Conservation (phyloP, 2,888 invertebrate genomes). For the Sialis fuliginosa region DNA sequence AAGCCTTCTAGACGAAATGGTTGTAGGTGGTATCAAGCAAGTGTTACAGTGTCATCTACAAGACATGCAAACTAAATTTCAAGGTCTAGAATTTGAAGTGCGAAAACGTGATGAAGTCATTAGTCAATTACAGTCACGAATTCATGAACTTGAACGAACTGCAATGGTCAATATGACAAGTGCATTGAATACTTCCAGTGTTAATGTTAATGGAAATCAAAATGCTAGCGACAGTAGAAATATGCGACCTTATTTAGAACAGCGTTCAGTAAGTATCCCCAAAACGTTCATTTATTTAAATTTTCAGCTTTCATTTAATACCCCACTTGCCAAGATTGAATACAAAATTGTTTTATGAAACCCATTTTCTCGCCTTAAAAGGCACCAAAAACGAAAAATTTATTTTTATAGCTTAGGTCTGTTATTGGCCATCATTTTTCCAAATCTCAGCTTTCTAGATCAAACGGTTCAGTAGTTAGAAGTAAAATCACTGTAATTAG, state of each 20-base stretch:
- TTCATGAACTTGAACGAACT: slow-evolving; percentile 40
- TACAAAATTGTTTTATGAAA: too few species aligned
- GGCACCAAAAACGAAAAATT: too few species aligned
- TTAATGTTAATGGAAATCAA: background rate
- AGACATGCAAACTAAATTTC: slow-evolving; percentile 53
- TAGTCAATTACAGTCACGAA: slow-evolving; percentile 52
- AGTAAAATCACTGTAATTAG: too few species aligned
- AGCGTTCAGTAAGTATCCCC: slow-evolving; percentile 10
- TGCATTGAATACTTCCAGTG: slow-evolving; percentile 8
- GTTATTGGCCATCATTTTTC: too few species aligned
- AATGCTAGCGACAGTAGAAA: background rate
- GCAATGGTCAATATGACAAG: slow-evolving; percentile 9
- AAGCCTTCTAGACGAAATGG: slow-evolving; percentile 39
- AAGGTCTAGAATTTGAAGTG: slow-evolving; percentile 64
- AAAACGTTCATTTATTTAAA: too few species aligned
- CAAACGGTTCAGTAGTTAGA: too few species aligned
- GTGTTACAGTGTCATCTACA: slow-evolving; percentile 59
- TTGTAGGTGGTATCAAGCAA: slow-evolving; percentile 60
- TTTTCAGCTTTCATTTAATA: background rate
- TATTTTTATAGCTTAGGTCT: too few species aligned
- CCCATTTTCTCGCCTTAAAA: too few species aligned
- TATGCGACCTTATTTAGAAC: slow-evolving; percentile 7
- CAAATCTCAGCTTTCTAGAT: too few species aligned
- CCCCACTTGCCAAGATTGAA: background rate
- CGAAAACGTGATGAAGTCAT: slow-evolving; percentile 65